phyloP scores from a whole-genome alignment of 1,140 invertebrate species.

The Lasioglossum baleicum region DNA sequence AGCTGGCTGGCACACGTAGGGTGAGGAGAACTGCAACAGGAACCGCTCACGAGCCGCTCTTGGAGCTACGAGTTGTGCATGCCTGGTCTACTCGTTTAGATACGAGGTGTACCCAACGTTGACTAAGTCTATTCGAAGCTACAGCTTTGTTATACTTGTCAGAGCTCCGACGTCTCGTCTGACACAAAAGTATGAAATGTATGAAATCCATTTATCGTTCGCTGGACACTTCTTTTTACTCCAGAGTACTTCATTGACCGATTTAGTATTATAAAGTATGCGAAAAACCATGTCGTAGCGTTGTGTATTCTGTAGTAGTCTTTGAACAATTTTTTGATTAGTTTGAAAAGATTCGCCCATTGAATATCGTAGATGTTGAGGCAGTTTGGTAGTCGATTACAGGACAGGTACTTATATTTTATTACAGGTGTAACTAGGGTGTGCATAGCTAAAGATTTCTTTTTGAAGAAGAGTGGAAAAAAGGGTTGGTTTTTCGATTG shows the following conservation, averaged over 20 bases:
- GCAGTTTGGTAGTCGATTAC: neutral
- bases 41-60: too few relatives aligned
- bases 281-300: neutral
- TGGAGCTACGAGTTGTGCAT: too few relatives aligned
- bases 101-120: too few relatives aligned
- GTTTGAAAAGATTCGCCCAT: neutral
- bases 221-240: neutral
- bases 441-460: neutral
- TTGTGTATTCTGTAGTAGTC: neutral
- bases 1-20: too few relatives aligned
- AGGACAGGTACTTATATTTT: conserved; percentile 6
- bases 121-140: too few relatives aligned
- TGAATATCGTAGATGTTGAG: neutral
- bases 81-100: neutral
- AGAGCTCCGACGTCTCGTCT: neutral
- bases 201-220: too few relatives aligned
- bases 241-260: neutral
- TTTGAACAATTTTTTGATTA: neutral
- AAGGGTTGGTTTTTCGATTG: neutral
- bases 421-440: neutral
- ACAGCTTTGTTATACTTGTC: neutral
- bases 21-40: too few relatives aligned
- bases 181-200: neutral
- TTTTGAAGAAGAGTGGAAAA: neutral
- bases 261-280: neutral